Percentiles rank a stretch among this genome's conserved stretches.
These are phyloP conservation scores for Alviniconcha marisindica DNA, from an alignment of 1,140 invertebrate species.

Conservation along the genomic window DNA sequence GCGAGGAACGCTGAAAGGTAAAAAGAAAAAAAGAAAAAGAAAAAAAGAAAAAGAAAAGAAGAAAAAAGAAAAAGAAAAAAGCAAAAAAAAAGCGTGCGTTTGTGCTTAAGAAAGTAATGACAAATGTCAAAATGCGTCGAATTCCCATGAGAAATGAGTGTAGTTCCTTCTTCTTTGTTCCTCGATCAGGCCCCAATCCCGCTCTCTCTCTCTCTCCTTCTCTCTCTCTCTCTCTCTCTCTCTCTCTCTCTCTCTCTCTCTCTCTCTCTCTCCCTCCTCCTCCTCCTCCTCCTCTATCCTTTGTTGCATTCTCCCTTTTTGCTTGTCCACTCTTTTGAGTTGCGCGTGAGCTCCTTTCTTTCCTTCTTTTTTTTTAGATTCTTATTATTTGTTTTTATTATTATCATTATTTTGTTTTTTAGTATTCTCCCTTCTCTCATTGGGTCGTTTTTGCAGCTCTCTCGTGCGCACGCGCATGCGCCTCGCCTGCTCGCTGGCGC, in stretches of 20 bases:
- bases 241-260: not conserved
- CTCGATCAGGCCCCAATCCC: not conserved
- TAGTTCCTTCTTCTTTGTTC: conserved; percentile 22
- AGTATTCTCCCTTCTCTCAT: not conserved
- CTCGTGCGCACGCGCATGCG: not conserved
- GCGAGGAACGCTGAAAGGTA: not conserved
- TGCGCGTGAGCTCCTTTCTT: not conserved
- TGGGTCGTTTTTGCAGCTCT: not conserved
- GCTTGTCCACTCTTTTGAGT: not conserved
- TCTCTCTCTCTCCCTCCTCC: not conserved
- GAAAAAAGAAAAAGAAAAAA: no score
- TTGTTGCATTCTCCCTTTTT: not conserved
- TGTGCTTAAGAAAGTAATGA: conserved; percentile 32
- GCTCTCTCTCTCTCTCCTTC: not conserved
- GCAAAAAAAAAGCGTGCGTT: not conserved
- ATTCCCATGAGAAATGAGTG: conserved; percentile 31
- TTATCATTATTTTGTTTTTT: no score
- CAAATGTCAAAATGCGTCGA: conserved; percentile 33
- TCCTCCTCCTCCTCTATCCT: not conserved
- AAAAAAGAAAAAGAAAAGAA: no score
- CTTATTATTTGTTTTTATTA: no score
- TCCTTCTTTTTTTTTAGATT: not conserved
- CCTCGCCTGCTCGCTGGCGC: not conserved
- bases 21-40: not conserved
- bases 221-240: not conserved